A percentile compares a stretch with the other conserved stretches of the same genome.
phyloP scores from a whole-genome alignment of 1,140 invertebrate species.

The Carposina sasakii region DNA sequence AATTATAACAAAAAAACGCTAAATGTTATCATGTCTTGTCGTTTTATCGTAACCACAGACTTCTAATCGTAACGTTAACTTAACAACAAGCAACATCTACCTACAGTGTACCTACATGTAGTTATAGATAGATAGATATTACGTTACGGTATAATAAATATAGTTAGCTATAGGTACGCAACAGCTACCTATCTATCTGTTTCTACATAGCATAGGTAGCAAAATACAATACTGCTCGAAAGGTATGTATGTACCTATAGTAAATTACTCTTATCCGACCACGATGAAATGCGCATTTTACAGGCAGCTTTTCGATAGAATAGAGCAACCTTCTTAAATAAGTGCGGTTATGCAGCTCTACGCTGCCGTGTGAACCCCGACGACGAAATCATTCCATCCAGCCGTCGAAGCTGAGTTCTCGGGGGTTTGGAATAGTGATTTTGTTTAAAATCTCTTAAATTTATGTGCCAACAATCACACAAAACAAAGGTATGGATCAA shows the following conservation, averaged over 20 bases:
- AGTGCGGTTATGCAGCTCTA: constrained; percentile 46
- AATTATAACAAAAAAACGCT: too few species aligned
- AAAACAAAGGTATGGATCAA: constrained; percentile 59
- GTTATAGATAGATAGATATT: constrained; percentile 24
- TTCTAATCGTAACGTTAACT: too few species aligned
- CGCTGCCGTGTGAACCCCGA: constrained; percentile 71
- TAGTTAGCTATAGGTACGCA: too few species aligned
- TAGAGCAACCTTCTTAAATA: constrained; percentile 42
- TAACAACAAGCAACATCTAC: too few species aligned
- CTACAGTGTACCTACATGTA: constrained; percentile 18
- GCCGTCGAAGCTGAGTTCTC: constrained; percentile 69
- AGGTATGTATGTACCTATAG: constrained; percentile 39
- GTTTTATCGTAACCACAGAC: too few species aligned
- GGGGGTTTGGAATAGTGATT: constrained; percentile 68
- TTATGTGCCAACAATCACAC: constrained; percentile 64
- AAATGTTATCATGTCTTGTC: too few species aligned
- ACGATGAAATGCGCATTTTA: constrained; percentile 34
- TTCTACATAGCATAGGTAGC: too few species aligned
- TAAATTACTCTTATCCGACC: constrained; percentile 58
- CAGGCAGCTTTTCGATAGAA: too few species aligned
- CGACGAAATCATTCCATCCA: constrained; percentile 72
- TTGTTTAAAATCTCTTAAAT: constrained; percentile 63
- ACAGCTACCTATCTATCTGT: too few species aligned
- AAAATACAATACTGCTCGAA: too few species aligned
- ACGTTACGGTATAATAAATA: constrained; percentile 25